Percentiles rank a stretch among this genome's conserved stretches.
These are phyloP conservation scores for Panopea generosa DNA, from an alignment of 2,888 invertebrate species.

Conservation along the genomic window DNA sequence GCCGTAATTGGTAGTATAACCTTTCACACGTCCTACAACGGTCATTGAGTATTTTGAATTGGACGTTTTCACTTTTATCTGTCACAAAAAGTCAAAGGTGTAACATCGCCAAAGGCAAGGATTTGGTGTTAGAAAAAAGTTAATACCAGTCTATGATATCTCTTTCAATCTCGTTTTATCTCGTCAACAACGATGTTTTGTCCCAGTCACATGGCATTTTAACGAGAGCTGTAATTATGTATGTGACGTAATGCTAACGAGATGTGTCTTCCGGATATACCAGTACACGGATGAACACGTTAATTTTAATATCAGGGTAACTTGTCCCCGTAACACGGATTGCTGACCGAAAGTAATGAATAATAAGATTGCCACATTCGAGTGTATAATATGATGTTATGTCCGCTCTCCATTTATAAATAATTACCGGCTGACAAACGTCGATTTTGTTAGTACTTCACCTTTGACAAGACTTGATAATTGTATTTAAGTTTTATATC, in stretches of 20 bases:
- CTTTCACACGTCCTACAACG: constrained; percentile 42
- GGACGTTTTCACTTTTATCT: constrained; percentile 12
- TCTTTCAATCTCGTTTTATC: constrained; percentile 27
- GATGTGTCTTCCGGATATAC: constrained; percentile 21
- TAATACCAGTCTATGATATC: constrained; percentile 8
- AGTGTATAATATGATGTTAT: constrained; percentile 30
- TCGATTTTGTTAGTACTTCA: background rate
- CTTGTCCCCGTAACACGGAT: too few relatives aligned
- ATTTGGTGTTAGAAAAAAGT: constrained; percentile 11
- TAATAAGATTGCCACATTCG: constrained; percentile 1
- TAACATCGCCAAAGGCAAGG: constrained; percentile 18
- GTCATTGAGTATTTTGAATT: constrained; percentile 31
- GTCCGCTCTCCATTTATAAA: constrained; percentile 28
- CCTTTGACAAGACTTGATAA: too few relatives aligned
- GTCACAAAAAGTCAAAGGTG: constrained; percentile 22
- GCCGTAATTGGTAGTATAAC: constrained; percentile 21
- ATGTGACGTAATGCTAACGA: constrained; percentile 37
- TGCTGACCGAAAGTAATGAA: too few relatives aligned
- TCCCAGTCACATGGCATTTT: constrained; percentile 29
- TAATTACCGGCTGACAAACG: constrained; percentile 34
- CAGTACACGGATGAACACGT: constrained; percentile 31
- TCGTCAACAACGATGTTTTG: constrained; percentile 17
- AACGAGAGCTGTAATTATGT: constrained; percentile 27
- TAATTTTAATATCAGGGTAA: constrained; percentile 34
- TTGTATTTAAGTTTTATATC: constrained; percentile 29